Evolutionary conservation across 2,888 invertebrate genomes (phyloP), one percentile per base, ranked within the genome.

Genomic region (Micoletzkya japonica): DNA sequence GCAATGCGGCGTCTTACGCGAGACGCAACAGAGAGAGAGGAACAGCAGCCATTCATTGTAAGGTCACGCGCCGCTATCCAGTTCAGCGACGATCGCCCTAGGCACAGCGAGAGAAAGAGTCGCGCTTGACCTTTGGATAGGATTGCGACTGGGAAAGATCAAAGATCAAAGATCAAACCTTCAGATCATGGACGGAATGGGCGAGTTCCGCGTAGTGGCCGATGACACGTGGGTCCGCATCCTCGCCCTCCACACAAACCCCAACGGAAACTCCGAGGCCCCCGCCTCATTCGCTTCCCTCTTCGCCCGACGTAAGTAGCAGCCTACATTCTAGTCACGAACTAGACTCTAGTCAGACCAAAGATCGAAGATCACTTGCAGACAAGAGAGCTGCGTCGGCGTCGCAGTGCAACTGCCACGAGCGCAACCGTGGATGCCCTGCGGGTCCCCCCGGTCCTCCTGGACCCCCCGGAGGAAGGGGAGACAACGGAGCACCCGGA

Each of bases 401-500:
- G 6, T 57, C 56, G 20, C 36, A 36, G 24, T 67, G 67, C 67
- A 56, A 67, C 56, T 67, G 67, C 44, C 37, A 39, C 44, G 67
- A 67, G 56, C 67, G 67, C 57, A 67, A 57, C 57, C 67, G 44
- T 37, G 67, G 67, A 28, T 67, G 67, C 67, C 56, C 56, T 39
- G 37, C 67, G n/a, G 67, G 67, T 37, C 67, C 67, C 28, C 67
- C 66, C 66, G 66, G 66, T n/a, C 66, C 66, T 66, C 66, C 66
- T 26, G 66, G 66, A 56, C 37, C 66, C 26, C 67, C 67, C 34
- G 67, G 67, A 56, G 56, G 28, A 20, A 56, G 67, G 24, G 67
- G 67, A 67, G 67, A 67, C 28, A 67, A 67, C 57, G 67, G 67
- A 14, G 67, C 67, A n/a, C 67, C 67, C 28, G 67, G 67, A 56